Evolutionary conservation across 2,113 vertebrate species (phyloP), one percentile per base, ranked within the genome.

Genomic region (Stigmatopora nigra): DNA sequence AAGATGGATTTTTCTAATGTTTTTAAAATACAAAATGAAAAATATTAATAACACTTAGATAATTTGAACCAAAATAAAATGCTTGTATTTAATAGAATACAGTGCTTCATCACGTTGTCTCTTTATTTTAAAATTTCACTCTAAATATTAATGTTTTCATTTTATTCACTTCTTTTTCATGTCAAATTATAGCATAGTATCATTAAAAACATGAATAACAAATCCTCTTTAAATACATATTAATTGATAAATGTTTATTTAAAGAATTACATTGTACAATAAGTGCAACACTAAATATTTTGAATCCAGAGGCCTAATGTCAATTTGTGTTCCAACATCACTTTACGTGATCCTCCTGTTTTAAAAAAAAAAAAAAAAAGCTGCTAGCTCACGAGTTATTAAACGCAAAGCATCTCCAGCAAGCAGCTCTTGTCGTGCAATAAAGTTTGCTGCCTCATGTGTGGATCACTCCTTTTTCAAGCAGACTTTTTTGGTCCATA

Each of bases 391-490:
- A 73, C 82, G 82, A 68, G 80, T 78, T 77, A 25, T 67, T 62
- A 35, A 1, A 48, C 71, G 44, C 14, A 58, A 67, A 60, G 63
- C 41, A 67, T 65, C 35, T 68, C 62, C 57, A 56, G 52, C 62
- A 65, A 35, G 74, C 77, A 72, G 73, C 79, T 57, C 68, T 58
- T 77, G 71, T 73, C 84, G 71, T 89, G 86, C 82, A 85, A 44
- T 89, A 86, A 88, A 86, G 80, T 88, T 86, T 83, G 68, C 72
- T 62, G 78, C 89, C 87, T 88, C 82, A 82, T 88, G 84, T 89
- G 85, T 82, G 84, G 86, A 83, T 86, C 78, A 77, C 81, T 87
- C 79, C 85, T 81, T 88, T 90, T 89, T 89, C 71, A 76, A 78
- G 82, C 71, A 82, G 74, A 85, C 81, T 86, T 87, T 89, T 88